A percentile compares a stretch with the other conserved stretches of the same genome.
phyloP scores from a whole-genome alignment of 2,113 vertebrate species.

The Gallinago media region DNA sequence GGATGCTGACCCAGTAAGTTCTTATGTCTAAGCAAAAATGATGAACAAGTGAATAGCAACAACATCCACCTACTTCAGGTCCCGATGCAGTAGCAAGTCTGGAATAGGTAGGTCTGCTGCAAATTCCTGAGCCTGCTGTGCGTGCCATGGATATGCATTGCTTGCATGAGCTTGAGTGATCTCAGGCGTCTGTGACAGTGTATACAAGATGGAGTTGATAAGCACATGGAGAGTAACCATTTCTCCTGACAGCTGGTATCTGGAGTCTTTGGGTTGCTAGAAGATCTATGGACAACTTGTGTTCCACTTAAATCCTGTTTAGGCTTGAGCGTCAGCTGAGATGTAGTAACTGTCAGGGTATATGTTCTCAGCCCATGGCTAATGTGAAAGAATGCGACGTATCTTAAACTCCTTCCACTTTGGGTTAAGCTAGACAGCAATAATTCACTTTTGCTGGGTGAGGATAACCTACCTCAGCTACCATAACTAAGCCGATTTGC shows the following conservation, averaged over 20 bases:
- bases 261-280: neutral
- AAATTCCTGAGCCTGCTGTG: neutral
- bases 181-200: neutral
- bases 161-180: neutral
- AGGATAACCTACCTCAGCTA: neutral
- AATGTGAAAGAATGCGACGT: neutral
- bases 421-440: neutral
- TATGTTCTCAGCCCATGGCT: neutral
- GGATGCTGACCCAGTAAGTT: neutral
- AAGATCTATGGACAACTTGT: neutral
- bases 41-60: neutral
- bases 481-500: neutral
- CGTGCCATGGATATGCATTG: neutral
- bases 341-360: neutral
- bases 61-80: neutral
- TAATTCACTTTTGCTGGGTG: constrained; percentile 2
- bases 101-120: neutral
- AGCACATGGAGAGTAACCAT: neutral
- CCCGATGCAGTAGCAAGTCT: neutral
- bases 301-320: neutral
- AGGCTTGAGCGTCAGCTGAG: neutral
- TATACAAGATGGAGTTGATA: neutral
- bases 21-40: neutral
- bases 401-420: neutral
- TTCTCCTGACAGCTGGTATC: neutral